Conservation (phyloP, 2,113 vertebrate species). For the Tinamus guttatus region DNA sequence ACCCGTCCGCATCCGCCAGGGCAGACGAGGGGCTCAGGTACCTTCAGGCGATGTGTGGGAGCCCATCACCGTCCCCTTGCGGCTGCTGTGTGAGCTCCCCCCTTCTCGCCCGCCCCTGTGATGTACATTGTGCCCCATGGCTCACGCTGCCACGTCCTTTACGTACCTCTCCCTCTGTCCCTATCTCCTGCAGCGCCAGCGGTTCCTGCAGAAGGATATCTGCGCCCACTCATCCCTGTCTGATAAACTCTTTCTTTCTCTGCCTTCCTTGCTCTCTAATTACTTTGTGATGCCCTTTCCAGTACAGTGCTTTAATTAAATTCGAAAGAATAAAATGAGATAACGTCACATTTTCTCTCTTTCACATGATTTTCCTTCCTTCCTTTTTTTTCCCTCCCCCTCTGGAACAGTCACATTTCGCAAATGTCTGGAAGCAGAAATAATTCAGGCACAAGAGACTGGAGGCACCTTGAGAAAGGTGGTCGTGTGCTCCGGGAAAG, state of each 20-base stretch:
- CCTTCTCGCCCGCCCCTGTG: neutral
- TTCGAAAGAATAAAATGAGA: conserved; percentile 8
- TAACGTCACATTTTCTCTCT: conserved; percentile 17
- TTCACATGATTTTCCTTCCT: neutral
- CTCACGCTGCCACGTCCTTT: neutral
- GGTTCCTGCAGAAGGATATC: neutral
- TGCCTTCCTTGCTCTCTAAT: conserved; percentile 2
- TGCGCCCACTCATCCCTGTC: neutral
- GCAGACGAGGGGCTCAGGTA: too few species aligned
- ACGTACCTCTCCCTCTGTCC: neutral
- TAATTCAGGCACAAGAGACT: neutral
- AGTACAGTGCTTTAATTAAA: neutral
- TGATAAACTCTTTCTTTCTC: neutral
- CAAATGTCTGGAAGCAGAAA: conserved; percentile 58
- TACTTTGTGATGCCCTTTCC: conserved; percentile 13
- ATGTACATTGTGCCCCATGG: neutral
- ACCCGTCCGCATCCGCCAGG: too few species aligned
- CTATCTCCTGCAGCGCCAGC: fast-evolving
- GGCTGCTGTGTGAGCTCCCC: too few species aligned
- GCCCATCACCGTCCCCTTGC: too few species aligned
- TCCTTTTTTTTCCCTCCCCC: neutral
- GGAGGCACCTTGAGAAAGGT: neutral
- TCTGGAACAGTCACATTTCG: neutral
- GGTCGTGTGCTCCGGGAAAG: conserved; percentile 6
- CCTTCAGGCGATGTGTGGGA: too few species aligned